Percentiles rank a stretch among this genome's conserved stretches.
Evolutionary conservation across 2,113 vertebrate species (phyloP).

Genomic region (Sialia sialis): DNA sequence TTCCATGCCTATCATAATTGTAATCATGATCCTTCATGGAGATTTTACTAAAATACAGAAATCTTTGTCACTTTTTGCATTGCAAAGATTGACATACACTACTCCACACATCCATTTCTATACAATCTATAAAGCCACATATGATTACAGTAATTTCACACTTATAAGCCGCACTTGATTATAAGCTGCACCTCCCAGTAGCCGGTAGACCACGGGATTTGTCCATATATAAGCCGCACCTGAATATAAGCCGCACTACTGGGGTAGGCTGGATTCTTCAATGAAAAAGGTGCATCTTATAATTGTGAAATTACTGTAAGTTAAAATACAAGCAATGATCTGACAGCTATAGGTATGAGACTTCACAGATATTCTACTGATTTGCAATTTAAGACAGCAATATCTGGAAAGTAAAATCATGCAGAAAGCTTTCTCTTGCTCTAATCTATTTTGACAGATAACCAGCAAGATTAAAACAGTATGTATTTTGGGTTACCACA

Average conservation of each 20-base stretch:
- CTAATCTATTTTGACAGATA: neutral
- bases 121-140: neutral
- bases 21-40: neutral
- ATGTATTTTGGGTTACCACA: neutral
- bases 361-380: neutral
- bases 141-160: no score
- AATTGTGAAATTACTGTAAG: no score
- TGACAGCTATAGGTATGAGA: neutral
- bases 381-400: neutral
- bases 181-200: no score
- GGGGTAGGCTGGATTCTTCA: no score
- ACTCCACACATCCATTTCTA: neutral
- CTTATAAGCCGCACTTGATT: no score
- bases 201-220: no score
- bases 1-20: neutral
- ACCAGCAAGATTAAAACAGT: neutral
- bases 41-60: neutral
- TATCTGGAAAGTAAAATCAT: neutral
- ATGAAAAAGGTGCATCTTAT: no score
- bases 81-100: neutral
- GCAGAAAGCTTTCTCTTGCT: neutral
- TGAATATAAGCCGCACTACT: no score
- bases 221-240: no score
- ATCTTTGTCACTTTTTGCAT: neutral
- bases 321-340: neutral